These are phyloP conservation scores for Lepidonotus clava DNA, from an alignment of 2,888 invertebrate species.

Conservation along the genomic window DNA sequence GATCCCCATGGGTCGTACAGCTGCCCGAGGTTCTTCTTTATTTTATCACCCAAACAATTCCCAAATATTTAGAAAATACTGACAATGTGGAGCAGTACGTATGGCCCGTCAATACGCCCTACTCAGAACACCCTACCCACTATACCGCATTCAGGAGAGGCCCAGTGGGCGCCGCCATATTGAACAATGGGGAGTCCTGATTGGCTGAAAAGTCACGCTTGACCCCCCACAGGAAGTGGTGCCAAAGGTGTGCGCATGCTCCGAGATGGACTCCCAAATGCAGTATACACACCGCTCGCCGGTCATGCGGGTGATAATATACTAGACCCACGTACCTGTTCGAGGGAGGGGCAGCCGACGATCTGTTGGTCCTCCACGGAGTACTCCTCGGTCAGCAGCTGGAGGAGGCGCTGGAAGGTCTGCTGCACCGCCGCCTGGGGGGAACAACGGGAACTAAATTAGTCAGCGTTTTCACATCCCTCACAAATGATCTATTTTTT, in stretches of 20 bases:
- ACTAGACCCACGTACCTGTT: conserved; percentile 88
- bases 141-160: not conserved
- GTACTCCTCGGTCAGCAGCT: conserved; percentile 88
- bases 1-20: too few relatives aligned
- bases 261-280: not conserved
- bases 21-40: too few relatives aligned
- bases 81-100: too few relatives aligned
- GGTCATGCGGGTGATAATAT: not conserved
- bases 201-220: not conserved
- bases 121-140: too few relatives aligned
- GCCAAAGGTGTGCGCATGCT: not conserved
- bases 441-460: not conserved
- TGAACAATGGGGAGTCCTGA: not conserved
- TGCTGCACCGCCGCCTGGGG: conserved; percentile 87
- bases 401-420: conserved; percentile 89
- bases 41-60: too few relatives aligned
- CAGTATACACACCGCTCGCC: not conserved
- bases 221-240: not conserved
- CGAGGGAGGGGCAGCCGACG: conserved; percentile 94
- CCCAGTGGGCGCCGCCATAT: not conserved
- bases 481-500: too few relatives aligned
- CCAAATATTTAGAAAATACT: too few relatives aligned
- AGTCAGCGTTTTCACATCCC: too few relatives aligned
- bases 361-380: conserved; percentile 87
- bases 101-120: too few relatives aligned